Evolutionary conservation across 2,888 invertebrate genomes (phyloP).

Genomic region (Metallyticus violacea): DNA sequence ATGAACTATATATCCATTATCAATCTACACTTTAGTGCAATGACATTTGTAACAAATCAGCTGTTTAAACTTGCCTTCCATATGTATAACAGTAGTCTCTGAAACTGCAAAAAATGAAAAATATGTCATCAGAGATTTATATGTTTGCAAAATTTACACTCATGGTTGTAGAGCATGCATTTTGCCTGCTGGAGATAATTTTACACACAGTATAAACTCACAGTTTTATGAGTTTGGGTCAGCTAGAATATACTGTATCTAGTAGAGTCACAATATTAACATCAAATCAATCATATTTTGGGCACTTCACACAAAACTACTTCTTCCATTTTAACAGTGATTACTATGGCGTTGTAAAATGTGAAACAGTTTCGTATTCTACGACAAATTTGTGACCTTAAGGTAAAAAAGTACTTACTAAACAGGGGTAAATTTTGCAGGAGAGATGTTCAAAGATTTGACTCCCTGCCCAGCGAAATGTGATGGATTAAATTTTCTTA

Average conservation of each 20-base stretch:
- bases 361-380: background rate
- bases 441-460: too few relatives aligned
- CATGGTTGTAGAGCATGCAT: background rate
- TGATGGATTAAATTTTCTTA: too few relatives aligned
- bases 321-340: background rate
- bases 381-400: too few relatives aligned
- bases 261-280: background rate
- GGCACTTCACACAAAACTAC: background rate
- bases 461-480: too few relatives aligned
- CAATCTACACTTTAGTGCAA: too few relatives aligned
- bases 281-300: background rate
- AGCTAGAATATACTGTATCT: background rate
- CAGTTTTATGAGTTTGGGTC: background rate
- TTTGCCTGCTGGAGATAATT: background rate
- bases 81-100: background rate
- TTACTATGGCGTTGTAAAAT: background rate
- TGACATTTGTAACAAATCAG: too few relatives aligned
- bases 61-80: too few relatives aligned
- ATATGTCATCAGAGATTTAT: background rate
- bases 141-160: background rate
- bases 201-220: background rate
- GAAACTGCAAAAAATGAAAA: background rate
- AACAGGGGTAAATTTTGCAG: too few relatives aligned
- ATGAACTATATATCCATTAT: too few relatives aligned
- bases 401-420: too few relatives aligned